Evolutionary conservation across 1,140 invertebrate species (phyloP).

Genomic region (Mycetomoellerius zeteki): DNA sequence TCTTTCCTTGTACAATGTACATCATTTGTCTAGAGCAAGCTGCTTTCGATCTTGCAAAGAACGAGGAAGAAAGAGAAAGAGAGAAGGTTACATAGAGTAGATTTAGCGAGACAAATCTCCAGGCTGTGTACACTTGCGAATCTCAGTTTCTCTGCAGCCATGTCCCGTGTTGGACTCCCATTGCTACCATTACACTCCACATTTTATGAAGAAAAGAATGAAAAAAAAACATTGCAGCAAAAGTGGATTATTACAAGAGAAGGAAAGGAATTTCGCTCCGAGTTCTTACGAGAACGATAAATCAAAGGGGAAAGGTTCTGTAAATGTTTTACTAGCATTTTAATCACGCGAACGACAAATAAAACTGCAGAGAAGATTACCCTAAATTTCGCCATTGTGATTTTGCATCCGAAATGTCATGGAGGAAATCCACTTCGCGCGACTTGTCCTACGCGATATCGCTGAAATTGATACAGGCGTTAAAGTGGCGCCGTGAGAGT

Average conservation of each 20-base stretch:
- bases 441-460: slow-evolving; percentile 23
- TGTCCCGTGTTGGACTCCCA: slow-evolving; percentile 7
- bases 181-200: slow-evolving; percentile 21
- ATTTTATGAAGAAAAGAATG: slow-evolving; percentile 33
- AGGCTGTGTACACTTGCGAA: slow-evolving; percentile 45
- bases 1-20: background rate
- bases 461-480: slow-evolving; percentile 69
- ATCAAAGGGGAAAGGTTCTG: background rate
- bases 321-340: background rate
- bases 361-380: background rate
- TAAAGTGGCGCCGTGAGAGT: slow-evolving; percentile 60
- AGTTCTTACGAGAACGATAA: slow-evolving; percentile 3
- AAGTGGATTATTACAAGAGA: slow-evolving; percentile 25
- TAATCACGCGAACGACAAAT: background rate
- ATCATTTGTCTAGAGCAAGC: slow-evolving; percentile 36
- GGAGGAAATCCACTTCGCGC: background rate
- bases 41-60: slow-evolving; percentile 23
- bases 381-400: background rate
- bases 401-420: background rate
- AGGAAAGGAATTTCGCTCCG: background rate
- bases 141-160: slow-evolving; percentile 28
- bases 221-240: background rate
- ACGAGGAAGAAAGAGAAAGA: background rate
- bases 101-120: slow-evolving; percentile 62
- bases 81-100: slow-evolving; percentile 28